A percentile compares a stretch with the other conserved stretches of the same genome.
Conservation (phyloP, 2,888 invertebrate genomes). For the Polyommatus iphigenia region DNA sequence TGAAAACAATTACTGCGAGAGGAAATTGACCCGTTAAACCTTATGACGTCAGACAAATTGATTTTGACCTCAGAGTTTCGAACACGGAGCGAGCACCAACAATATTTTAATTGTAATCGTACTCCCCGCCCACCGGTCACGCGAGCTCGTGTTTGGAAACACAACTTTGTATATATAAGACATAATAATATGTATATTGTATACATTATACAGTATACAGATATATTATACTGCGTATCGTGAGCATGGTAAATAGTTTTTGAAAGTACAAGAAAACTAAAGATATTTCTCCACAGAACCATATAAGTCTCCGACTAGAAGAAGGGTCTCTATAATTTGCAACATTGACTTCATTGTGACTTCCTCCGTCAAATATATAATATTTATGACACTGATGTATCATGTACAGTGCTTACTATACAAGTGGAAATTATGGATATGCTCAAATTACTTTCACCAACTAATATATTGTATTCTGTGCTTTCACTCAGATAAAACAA, state of each 20-base stretch:
- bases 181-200: background rate
- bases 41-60: constrained; percentile 25
- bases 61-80: constrained; percentile 25
- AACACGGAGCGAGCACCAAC: constrained; percentile 44
- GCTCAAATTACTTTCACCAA: background rate
- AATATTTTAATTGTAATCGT: constrained; percentile 75
- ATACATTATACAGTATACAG: background rate
- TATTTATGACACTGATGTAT: too few species aligned
- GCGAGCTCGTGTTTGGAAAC: constrained; percentile 73
- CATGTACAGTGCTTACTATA: too few species aligned
- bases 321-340: too few species aligned
- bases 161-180: constrained; percentile 41
- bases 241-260: constrained; percentile 40
- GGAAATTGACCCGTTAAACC: background rate
- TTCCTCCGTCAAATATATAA: too few species aligned
- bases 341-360: too few species aligned
- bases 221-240: constrained; percentile 45
- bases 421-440: too few species aligned
- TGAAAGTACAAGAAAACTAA: too few species aligned
- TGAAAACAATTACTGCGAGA: background rate
- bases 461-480: too few species aligned
- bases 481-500: background rate
- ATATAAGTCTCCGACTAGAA: too few species aligned
- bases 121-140: constrained; percentile 71
- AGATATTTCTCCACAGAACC: too few species aligned